Base-by-base conservation (phyloP, 2,797 vertebrate species). In the Megaceryle alcyon region DNA sequence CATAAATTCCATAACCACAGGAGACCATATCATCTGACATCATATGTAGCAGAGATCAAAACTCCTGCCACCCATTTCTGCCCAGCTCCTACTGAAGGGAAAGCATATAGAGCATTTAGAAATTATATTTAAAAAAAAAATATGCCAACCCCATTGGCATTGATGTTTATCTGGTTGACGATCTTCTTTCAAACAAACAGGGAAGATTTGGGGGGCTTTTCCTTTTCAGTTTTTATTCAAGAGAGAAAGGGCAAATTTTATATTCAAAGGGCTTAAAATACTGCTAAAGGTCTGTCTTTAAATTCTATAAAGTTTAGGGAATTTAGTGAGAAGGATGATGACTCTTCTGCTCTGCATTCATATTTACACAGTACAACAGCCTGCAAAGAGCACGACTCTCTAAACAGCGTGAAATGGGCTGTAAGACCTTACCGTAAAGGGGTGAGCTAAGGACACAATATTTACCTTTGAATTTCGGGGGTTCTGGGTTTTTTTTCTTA, bases 301-400 rank as follows among this genome's bases (percentile, higher is more conserved):
- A 95, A 95, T 79, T 95, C 82, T 44, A 31, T 72, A 33, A 79
- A 97, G 96, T 92, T 94, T 92, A 84, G 68, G 43, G 88, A 93
- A 90, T 90, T 94, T 89, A 82, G 87, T 4, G 2, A 64, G 75
- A 46, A 84, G 72, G 69, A 79, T 83, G 81, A 53, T 9, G 54
- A 78, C 69, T 95, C 77, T 72, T 88, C 88, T 75, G 16, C 48
- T 78, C 64, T 88, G 76, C 64, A 37, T 84, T 94, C 65, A 4
- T 90, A 88, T 87, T 86, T 92, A 35, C 91, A 84, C 65, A 88
- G 93, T 78, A 66, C 64, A 57, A 72, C 41, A 85, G 66, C 76
- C 79, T 73, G 72, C 82, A 82, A 79, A 91, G 95, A 92, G 75
- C 64, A 19, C 16, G 9, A 37, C 85, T 95, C 94, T 90, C 86